A percentile compares a stretch with the other conserved stretches of the same genome.
Evolutionary conservation across 2,888 invertebrate species (phyloP).

Genomic region (Meghimatium bilineatum): DNA sequence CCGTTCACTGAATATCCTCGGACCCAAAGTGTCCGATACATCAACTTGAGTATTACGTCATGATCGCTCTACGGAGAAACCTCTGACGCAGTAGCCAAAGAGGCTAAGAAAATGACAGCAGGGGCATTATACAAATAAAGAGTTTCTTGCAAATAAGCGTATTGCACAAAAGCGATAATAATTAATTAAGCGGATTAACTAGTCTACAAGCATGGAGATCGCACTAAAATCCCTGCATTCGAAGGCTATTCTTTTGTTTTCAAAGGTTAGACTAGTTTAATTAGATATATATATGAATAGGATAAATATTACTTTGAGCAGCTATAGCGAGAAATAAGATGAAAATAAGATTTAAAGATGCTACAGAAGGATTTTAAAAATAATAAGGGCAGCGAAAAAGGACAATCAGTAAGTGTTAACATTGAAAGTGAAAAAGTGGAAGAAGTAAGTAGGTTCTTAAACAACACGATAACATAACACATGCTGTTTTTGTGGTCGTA

Average conservation of each 20-base stretch:
- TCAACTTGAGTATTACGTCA: background rate
- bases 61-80: background rate
- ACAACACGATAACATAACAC: too few species aligned
- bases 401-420: too few species aligned
- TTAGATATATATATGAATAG: too few species aligned
- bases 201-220: slow-evolving; percentile 2
- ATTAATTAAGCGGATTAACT: background rate
- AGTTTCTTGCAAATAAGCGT: background rate
- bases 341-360: too few species aligned
- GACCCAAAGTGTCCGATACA: background rate
- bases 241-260: slow-evolving; percentile 33
- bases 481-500: too few species aligned
- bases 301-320: too few species aligned
- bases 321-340: too few species aligned
- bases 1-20: too few species aligned
- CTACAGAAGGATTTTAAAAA: too few species aligned
- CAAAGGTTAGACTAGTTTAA: background rate
- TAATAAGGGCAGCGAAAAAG: too few species aligned
- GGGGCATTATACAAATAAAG: background rate
- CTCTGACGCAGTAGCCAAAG: slow-evolving; percentile 27
- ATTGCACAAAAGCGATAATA: background rate
- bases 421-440: too few species aligned
- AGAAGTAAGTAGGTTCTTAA: too few species aligned
- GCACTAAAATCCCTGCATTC: background rate
- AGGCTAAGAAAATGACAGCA: background rate